A percentile compares a stretch with the other conserved stretches of the same genome.
Conservation (phyloP, 2,113 vertebrate genomes). For the Nannobrachium achirus region DNA sequence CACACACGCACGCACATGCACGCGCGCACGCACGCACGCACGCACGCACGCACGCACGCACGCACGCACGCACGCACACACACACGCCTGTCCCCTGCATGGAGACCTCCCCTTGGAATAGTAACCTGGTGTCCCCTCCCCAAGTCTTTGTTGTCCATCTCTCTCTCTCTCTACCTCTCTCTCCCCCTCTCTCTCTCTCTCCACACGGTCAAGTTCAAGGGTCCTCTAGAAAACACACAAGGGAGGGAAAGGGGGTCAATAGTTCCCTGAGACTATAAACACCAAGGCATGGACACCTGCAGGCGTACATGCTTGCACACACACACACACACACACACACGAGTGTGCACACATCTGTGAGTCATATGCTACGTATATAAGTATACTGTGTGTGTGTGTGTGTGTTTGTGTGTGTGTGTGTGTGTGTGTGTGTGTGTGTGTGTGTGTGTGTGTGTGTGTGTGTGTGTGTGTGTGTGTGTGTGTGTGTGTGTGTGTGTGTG, state of each 20-base stretch:
- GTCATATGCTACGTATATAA: neutral
- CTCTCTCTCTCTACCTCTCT: conserved; percentile 16
- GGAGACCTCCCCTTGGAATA: conserved; percentile 41
- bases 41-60: neutral
- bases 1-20: too few species aligned
- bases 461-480: too few species aligned
- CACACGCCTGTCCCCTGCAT: too few species aligned
- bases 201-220: conserved; percentile 78
- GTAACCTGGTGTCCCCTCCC: conserved; percentile 40
- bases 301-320: conserved; percentile 45
- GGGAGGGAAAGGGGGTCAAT: conserved; percentile 56
- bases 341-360: too few species aligned
- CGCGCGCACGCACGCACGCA: too few species aligned
- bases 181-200: conserved; percentile 38
- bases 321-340: neutral
- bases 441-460: too few species aligned
- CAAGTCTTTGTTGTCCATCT: conserved; percentile 73
- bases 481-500: too few species aligned
- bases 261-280: conserved; percentile 62
- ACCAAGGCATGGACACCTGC: conserved; percentile 62
- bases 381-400: too few species aligned
- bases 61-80: conserved; percentile 23
- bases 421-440: too few species aligned
- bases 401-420: too few species aligned
- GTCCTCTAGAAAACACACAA: conserved; percentile 67